Conservation (phyloP, 2,888 invertebrate species). For the Eumacrocentrus americanus region DNA sequence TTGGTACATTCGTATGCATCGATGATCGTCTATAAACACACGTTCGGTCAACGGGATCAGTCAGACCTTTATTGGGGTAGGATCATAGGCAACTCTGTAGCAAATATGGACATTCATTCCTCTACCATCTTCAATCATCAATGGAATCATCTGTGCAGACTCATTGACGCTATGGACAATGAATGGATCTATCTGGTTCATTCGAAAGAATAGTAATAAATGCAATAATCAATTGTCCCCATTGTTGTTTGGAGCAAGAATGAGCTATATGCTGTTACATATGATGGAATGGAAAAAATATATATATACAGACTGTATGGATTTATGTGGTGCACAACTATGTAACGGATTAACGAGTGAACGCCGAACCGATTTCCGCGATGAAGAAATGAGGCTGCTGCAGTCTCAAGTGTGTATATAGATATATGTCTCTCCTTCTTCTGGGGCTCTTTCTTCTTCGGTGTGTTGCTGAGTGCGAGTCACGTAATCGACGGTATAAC, state of each 20-base stretch:
- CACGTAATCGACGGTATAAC: constrained; percentile 40
- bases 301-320: too few relatives aligned
- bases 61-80: constrained; percentile 14
- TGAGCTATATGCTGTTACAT: too few relatives aligned
- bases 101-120: too few relatives aligned
- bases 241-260: too few relatives aligned
- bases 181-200: too few relatives aligned
- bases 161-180: too few relatives aligned
- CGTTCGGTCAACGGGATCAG: constrained; percentile 2
- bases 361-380: constrained; percentile 22
- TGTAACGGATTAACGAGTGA: constrained; percentile 20
- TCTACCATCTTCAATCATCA: constrained; percentile 7
- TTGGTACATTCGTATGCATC: constrained; percentile 9
- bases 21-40: constrained; percentile 8
- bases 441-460: constrained; percentile 11
- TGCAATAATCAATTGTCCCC: too few relatives aligned
- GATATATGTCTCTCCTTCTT: neutral
- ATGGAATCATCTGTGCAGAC: neutral
- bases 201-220: too few relatives aligned
- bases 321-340: constrained; percentile 22
- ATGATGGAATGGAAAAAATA: too few relatives aligned
- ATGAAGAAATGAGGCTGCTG: constrained; percentile 20
- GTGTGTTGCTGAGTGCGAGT: constrained; percentile 29
- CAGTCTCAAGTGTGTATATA: neutral
- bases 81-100: constrained; percentile 1